These are phyloP conservation scores for Peromyscus californicus DNA, from an alignment of 2,113 vertebrate genomes.

Conservation along the genomic window DNA sequence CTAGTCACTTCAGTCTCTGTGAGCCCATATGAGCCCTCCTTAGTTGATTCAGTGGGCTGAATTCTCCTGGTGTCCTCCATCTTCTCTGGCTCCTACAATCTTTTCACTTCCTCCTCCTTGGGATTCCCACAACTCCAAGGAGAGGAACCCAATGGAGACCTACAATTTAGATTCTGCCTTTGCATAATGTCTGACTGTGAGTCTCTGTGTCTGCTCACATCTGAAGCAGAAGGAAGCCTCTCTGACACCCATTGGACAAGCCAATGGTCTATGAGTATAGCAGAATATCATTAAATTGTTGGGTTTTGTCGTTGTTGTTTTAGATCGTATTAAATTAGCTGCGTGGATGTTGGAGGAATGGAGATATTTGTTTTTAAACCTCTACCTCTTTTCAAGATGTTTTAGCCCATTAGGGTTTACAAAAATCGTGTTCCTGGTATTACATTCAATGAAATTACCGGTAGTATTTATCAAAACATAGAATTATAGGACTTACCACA, in stretches of 20 bases:
- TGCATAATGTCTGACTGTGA: background rate
- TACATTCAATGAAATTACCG: background rate
- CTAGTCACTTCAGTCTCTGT: background rate
- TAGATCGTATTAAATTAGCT: background rate
- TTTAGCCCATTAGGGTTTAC: background rate
- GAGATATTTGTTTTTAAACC: background rate
- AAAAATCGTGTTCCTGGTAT: background rate
- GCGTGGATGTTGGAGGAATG: background rate
- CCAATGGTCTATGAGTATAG: background rate
- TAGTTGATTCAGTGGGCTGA: background rate
- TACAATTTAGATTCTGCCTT: background rate
- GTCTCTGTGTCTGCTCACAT: background rate
- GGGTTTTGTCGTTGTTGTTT: background rate
- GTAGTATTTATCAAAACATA: background rate
- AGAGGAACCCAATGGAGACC: background rate
- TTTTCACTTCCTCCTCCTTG: background rate
- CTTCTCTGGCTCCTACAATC: background rate
- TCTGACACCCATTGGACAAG: background rate
- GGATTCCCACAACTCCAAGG: background rate
- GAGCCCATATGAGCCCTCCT: background rate
- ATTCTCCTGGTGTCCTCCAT: background rate
- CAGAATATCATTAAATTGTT: background rate
- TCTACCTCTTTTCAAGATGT: constrained; percentile 30
- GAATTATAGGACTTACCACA: background rate
- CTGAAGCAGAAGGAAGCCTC: too few relatives aligned